Base-by-base conservation (phyloP, 2,797 vertebrate genomes). In the Melanotaenia trifasciata region DNA sequence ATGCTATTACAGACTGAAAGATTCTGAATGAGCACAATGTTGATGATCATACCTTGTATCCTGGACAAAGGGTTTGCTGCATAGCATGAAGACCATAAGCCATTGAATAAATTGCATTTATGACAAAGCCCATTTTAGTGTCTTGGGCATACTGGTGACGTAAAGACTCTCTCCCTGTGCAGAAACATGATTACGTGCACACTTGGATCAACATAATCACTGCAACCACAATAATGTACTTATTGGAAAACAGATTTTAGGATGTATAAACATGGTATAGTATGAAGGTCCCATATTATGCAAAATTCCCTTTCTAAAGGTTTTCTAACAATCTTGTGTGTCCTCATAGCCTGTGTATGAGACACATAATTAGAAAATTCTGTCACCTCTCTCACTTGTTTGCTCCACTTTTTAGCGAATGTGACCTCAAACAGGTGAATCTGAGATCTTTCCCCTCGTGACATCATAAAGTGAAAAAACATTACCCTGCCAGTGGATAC, bases 51-150 rank as follows among this genome's bases (percentile, higher is more conserved):
- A 94, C 93, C 87, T 93, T 93, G 0, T 95, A 96, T 24, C 96
- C 97, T 0, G 97, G 98, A 78, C 98, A 99, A 45, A 99, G 91
- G 0, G 93, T 62, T 72, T 90, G 86, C 92, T 99, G 98, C 98
- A 99, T 99, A 84, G 96, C 94, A 64, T 99, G 96, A 20, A 99
- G 95, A 5, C 98, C 98, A 0, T 98, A 96, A 0, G 98, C 98
- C 98, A 99, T 99, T 0, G 98, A 98, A 70, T 99, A 99, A 81
- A 99, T 98, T 0, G 98, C 98, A 0, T 99, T 99, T 86, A 99
- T 99, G 64, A 99, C 98, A 74, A 99, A 99, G 18, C 98, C 98
- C 98, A 99, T 99, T 93, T 99, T 99, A 65, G 97, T 98, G 94
- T 99, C 98, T 87, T 99, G 98, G 59, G 97, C 96, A 0, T 99